A percentile compares a stretch with the other conserved stretches of the same genome.
These are phyloP conservation scores for Phymatocera aterrima DNA, from an alignment of 2,888 invertebrate species.

Conservation along the genomic window DNA sequence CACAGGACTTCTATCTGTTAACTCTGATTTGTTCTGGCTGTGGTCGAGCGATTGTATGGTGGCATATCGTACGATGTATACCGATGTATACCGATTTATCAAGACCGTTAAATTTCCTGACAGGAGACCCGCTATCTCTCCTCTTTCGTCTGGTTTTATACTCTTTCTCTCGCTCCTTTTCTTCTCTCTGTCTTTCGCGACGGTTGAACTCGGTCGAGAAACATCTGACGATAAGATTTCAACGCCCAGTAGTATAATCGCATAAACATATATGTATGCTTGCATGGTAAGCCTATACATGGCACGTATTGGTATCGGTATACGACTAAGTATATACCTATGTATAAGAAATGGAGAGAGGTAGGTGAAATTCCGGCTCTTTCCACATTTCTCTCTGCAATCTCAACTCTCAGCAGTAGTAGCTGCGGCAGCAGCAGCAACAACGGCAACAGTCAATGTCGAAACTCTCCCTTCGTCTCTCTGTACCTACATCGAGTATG, in stretches of 20 bases:
- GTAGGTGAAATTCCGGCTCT: background rate
- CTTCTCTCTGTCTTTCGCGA: background rate
- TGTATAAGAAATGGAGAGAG: background rate
- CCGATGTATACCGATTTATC: background rate
- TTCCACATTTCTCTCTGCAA: constrained; percentile 4
- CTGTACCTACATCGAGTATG: background rate
- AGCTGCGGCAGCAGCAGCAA: background rate
- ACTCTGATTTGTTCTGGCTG: constrained; percentile 18
- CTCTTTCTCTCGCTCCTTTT: background rate
- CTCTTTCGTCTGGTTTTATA: background rate
- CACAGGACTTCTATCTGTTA: background rate
- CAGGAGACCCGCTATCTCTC: constrained; percentile 3
- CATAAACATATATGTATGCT: background rate
- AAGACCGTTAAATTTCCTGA: constrained; percentile 10
- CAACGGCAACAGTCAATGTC: background rate
- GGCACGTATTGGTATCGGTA: too few relatives aligned
- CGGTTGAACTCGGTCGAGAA: background rate
- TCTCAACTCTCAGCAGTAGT: background rate
- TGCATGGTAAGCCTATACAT: background rate
- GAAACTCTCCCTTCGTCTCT: background rate
- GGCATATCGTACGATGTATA: too few relatives aligned
- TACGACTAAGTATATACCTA: background rate
- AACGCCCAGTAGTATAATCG: background rate
- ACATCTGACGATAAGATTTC: constrained; percentile 26
- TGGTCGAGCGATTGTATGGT: constrained; percentile 18